Evolutionary conservation across 2,888 invertebrate species (phyloP), one percentile per base, ranked within the genome.

Genomic region (Aleiodes leptofemur): DNA sequence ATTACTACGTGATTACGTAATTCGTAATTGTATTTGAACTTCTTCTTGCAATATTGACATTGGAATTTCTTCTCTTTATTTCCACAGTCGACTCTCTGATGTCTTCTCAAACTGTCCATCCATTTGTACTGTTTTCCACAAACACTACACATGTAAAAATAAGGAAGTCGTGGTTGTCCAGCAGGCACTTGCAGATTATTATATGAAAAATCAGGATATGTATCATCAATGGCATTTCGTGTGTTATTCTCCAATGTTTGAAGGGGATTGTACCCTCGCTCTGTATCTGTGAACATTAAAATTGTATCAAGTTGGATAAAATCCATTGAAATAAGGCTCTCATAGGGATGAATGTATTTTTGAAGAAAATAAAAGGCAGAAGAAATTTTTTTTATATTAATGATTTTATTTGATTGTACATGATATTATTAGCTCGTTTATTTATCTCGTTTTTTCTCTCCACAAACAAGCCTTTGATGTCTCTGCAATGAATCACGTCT

Each of bases 31-130:
- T 90, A 90, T 74, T 90, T 90, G 79, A 90, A 91, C 77, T 88
- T 87, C 59, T 85, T 87, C 7, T 86, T 82, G 80, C 91, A 91
- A 4, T 34, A 34, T 2, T 34, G 81, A 80, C 91, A 91, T 0
- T 85, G 76, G 76, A 88, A 90, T 78, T 82, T 86, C 74, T 88
- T 90, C 55, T 86, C 88, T 74, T 89, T 89, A 74, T 89, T 88
- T 4, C 90, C 90, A 75, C 91, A 91, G 59, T 90, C 91, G n/a
- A 90, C 89, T 56, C 90, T 84, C 74, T 90, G 86, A 80, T 91
- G 91, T 16, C 91, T 87, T 61, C 85, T 86, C 23, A 90, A 81
- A 61, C 90, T 90, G 78, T 89, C 89, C 31, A 84, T 76, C 87
- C 90, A 88, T 72, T 88, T 89, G 82, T 90, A 90, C 38, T 78